Evolutionary conservation across 2,888 invertebrate genomes (phyloP).

Genomic region (Eristalis arbustorum): DNA sequence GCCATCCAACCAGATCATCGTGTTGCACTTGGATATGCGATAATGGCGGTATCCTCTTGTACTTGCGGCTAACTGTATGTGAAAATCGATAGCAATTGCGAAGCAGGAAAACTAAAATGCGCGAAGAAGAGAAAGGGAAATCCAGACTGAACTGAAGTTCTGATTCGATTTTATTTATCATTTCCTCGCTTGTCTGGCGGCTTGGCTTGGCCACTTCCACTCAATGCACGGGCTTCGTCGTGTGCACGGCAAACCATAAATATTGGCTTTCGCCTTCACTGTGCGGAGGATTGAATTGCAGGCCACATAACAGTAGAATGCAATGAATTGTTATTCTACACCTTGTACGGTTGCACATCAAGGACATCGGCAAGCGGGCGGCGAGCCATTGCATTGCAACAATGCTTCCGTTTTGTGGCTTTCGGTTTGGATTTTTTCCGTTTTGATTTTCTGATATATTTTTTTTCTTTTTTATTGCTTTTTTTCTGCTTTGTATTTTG

Average conservation of each 20-base stretch:
- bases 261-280: conserved; percentile 17
- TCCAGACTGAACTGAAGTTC: not conserved
- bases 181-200: not conserved
- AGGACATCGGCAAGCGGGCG: not conserved
- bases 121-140: not conserved
- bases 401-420: not conserved
- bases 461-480: not conserved
- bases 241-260: not conserved
- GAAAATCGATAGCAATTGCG: not conserved
- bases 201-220: not conserved
- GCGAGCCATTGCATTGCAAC: not conserved
- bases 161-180: not conserved
- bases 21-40: conserved; percentile 22
- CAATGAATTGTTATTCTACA: conserved; percentile 30
- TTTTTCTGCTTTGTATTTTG: not conserved
- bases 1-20: conserved; percentile 45
- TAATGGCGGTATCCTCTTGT: not conserved
- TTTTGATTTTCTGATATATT: not conserved
- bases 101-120: not conserved
- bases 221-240: not conserved
- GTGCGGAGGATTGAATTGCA: conserved; percentile 19
- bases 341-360: conserved; percentile 2
- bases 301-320: conserved; percentile 19
- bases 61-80: not conserved
- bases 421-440: too few relatives aligned